Evolutionary conservation across 2,113 vertebrate species (phyloP), one percentile per base, ranked within the genome.

Genomic region (Phyllopteryx taeniolatus): DNA sequence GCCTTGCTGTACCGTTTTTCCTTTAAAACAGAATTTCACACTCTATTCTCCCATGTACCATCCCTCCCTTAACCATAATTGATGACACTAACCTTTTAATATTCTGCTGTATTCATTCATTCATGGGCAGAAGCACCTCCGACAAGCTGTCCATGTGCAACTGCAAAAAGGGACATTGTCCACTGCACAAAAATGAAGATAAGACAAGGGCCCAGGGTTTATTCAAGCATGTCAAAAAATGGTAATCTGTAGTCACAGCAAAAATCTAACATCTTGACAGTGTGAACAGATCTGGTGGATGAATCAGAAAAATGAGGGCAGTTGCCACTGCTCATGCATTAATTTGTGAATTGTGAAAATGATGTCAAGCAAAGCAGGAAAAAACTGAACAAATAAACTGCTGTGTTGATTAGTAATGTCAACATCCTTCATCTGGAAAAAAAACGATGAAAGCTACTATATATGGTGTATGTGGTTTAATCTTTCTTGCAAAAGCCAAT

Each of bases 71-170:
- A 93, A 94, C 82, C 87, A 90, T 92, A 94, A 95, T 93, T 90
- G 87, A 93, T 94, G 93, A 86, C 72, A 86, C 63, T 94, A 92
- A 95, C 91, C 94, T 96, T 96, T 93, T 91, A 91, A 92, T 89
- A 91, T 90, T 89, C 90, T 77, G 67, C 88, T 72, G 79, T 79
- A 91, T 89, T 83, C 89, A 91, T 89, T 83, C 89, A 91, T 91
- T 92, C 89, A 90, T 77, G 71, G 88, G 2, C 87, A 90, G 85
- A 90, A 87, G 83, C 83, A 79, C n/a, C 56, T 19, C 9, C 43
- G 12, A 68, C 46, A 31, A 78, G 75, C 75, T 84, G 81, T 82
- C 81, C 64, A 33, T 46, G 73, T 73, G 79, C 70, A 65, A 74
- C 71, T 70, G 78, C 44, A 75, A 64, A 82, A 82, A 70, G 68